These are phyloP conservation scores for Antitype chi DNA, from an alignment of 2,888 invertebrate genomes.

Conservation along the genomic window DNA sequence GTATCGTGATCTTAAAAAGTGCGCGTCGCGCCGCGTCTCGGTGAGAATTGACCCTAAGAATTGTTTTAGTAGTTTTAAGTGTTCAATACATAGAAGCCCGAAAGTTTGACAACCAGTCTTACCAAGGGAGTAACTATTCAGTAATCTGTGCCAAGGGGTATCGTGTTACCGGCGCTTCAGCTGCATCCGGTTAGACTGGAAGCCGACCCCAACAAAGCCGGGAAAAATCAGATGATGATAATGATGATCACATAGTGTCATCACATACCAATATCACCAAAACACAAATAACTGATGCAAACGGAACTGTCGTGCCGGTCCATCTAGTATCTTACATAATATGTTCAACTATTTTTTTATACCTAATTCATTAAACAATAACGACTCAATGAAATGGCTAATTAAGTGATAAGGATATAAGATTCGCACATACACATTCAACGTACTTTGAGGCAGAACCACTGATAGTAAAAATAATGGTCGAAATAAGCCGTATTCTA, in stretches of 20 bases:
- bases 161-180: too few species aligned
- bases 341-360: neutral
- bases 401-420: constrained; percentile 41
- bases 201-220: too few species aligned
- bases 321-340: neutral
- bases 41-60: too few species aligned
- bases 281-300: neutral
- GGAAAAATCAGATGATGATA: too few species aligned
- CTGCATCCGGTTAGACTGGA: too few species aligned
- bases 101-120: too few species aligned
- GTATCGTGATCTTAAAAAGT: too few species aligned
- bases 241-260: neutral
- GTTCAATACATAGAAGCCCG: neutral
- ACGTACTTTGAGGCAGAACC: neutral
- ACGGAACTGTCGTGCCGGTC: neutral
- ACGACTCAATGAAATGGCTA: constrained; percentile 3
- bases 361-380: constrained; percentile 26
- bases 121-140: too few species aligned
- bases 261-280: neutral
- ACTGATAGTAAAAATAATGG: neutral
- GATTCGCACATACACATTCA: neutral
- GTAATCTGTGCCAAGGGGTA: too few species aligned
- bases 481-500: neutral
- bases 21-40: too few species aligned
- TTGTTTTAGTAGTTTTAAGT: neutral